phyloP scores from a whole-genome alignment of 1,140 invertebrate genomes.

The Danaus melanippus region DNA sequence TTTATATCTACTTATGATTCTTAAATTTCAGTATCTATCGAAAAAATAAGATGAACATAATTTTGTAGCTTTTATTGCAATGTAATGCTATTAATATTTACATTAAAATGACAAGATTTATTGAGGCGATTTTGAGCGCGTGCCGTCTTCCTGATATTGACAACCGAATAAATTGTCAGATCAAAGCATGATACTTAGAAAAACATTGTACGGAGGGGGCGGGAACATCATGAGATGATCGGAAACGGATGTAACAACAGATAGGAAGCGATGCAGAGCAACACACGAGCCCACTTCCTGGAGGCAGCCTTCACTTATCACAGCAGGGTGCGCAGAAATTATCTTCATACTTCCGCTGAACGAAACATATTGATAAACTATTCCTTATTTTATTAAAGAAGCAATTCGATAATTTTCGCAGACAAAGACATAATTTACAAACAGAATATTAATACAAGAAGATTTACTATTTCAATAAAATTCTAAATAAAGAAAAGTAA shows the following conservation, averaged over 20 bases:
- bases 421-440: neutral
- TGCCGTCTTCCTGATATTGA: slow-evolving; percentile 65
- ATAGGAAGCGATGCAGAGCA: slow-evolving; percentile 54
- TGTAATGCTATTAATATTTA: slow-evolving; percentile 32
- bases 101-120: slow-evolving; percentile 27
- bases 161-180: slow-evolving; percentile 67
- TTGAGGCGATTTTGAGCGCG: slow-evolving; percentile 35
- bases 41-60: too few relatives aligned
- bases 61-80: slow-evolving; percentile 13
- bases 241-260: slow-evolving; percentile 58
- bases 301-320: slow-evolving; percentile 60
- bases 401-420: neutral
- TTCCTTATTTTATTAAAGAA: neutral
- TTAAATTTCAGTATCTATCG: too few relatives aligned
- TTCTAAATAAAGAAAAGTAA: too few relatives aligned
- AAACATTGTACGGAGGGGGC: slow-evolving; percentile 48
- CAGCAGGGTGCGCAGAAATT: slow-evolving; percentile 43
- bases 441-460: neutral
- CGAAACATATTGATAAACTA: slow-evolving; percentile 9
- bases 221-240: slow-evolving; percentile 48
- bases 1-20: too few relatives aligned
- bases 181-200: slow-evolving; percentile 49
- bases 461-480: slow-evolving; percentile 4
- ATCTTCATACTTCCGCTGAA: slow-evolving; percentile 16
- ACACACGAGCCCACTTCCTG: slow-evolving; percentile 58